Percentiles rank a stretch among this genome's conserved stretches.
Conservation (phyloP, 2,888 invertebrate species). For the Pyrocoelia pectoralis region DNA sequence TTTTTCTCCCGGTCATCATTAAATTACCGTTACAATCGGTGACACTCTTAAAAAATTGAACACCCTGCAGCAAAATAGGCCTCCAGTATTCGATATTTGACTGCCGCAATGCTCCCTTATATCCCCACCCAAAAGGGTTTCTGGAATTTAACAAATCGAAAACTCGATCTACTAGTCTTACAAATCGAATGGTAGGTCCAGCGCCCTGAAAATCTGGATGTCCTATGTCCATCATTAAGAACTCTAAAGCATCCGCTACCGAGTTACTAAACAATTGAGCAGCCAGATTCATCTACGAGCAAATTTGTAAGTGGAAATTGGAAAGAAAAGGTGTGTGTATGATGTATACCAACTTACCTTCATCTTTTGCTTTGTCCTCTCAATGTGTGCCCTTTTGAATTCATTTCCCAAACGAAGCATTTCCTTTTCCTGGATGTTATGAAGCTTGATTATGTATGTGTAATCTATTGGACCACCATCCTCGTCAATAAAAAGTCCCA, state of each 20-base stretch:
- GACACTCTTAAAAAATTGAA: too few species aligned
- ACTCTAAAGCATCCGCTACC: not conserved
- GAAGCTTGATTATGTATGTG: not conserved
- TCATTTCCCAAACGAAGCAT: not conserved
- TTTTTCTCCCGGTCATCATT: not conserved
- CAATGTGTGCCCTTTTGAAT: not conserved
- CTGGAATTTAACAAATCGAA: not conserved
- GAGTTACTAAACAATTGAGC: not conserved
- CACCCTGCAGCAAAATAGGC: too few species aligned
- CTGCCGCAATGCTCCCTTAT: not conserved
- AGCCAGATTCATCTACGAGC: not conserved
- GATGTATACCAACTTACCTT: not conserved
- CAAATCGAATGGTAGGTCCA: not conserved
- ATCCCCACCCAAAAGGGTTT: not conserved
- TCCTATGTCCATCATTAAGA: not conserved
- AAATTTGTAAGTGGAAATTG: not conserved
- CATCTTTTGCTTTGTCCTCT: not conserved
- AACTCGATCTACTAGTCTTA: not conserved
- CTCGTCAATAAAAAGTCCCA: not conserved
- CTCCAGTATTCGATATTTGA: too few species aligned
- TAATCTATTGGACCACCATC: not conserved
- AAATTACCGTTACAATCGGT: not conserved
- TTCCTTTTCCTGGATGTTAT: not conserved
- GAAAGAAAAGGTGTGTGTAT: not conserved
- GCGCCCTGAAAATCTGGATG: not conserved